These are phyloP conservation scores for Micrastur ruficollis DNA, from an alignment of 2,797 vertebrate genomes.

Conservation along the genomic window DNA sequence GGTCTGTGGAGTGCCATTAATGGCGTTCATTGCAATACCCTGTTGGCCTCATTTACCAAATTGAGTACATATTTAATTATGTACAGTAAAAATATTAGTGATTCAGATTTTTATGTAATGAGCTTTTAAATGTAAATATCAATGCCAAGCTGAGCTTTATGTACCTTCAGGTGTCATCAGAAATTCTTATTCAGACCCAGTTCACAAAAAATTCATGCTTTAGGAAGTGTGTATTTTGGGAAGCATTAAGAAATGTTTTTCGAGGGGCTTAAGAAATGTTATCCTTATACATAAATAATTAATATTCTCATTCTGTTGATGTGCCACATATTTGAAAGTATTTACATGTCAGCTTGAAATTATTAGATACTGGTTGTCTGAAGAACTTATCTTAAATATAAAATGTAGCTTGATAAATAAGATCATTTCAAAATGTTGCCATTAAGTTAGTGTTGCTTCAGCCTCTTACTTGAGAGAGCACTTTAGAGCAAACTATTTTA, in stretches of 20 bases:
- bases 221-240: neutral
- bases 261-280: neutral
- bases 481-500: neutral
- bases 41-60: neutral
- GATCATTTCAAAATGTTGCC: neutral
- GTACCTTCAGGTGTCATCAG: neutral
- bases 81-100: neutral
- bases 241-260: neutral
- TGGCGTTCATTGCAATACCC: neutral
- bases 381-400: neutral
- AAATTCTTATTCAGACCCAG: neutral
- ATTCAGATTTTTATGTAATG: neutral
- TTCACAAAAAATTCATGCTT: neutral
- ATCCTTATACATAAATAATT: neutral
- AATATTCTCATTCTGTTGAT: neutral
- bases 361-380: neutral
- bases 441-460: neutral
- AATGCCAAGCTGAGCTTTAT: neutral
- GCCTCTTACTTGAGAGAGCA: neutral
- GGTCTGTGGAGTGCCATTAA: neutral
- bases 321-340: neutral
- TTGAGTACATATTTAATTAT: neutral
- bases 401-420: neutral
- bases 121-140: neutral
- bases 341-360: neutral